These are phyloP conservation scores for Megalonaias nervosa DNA, from an alignment of 1,140 invertebrate species.

Conservation along the genomic window DNA sequence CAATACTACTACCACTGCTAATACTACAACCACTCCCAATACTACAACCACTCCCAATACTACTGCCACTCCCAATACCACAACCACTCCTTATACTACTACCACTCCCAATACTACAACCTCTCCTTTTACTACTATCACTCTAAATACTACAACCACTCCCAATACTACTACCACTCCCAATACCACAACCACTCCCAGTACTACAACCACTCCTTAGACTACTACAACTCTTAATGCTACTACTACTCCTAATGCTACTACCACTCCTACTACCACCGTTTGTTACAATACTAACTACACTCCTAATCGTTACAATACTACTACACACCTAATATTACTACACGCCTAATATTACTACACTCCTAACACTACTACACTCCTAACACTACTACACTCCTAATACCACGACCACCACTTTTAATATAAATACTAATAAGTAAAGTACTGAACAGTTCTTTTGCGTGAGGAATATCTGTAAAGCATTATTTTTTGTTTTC, in stretches of 20 bases:
- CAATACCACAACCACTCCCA: slow-evolving; percentile 3
- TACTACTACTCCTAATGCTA: slow-evolving; percentile 1
- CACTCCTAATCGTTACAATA: slow-evolving; percentile 7
- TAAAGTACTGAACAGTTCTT: too few relatives aligned
- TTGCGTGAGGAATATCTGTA: too few relatives aligned
- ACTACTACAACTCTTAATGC: slow-evolving; percentile 8
- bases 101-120: too few relatives aligned
- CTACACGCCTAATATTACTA: background rate
- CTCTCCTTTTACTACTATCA: slow-evolving; percentile 1
- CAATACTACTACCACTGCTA: too few relatives aligned
- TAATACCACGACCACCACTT: background rate
- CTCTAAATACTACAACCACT: background rate
- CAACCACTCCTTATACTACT: too few relatives aligned
- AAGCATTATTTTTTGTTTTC: too few relatives aligned
- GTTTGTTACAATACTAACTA: background rate
- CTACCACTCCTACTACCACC: slow-evolving; percentile 11
- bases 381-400: slow-evolving; percentile 1
- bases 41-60: too few relatives aligned
- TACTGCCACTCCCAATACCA: too few relatives aligned
- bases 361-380: slow-evolving; percentile 5
- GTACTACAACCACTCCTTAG: slow-evolving; percentile 10
- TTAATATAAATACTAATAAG: too few relatives aligned
- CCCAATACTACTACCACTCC: background rate
- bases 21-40: too few relatives aligned
- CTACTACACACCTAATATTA: slow-evolving; percentile 4